Conservation (phyloP, 37 sponge, comb jelly and placozoan species). For the Beroe ovata region DNA sequence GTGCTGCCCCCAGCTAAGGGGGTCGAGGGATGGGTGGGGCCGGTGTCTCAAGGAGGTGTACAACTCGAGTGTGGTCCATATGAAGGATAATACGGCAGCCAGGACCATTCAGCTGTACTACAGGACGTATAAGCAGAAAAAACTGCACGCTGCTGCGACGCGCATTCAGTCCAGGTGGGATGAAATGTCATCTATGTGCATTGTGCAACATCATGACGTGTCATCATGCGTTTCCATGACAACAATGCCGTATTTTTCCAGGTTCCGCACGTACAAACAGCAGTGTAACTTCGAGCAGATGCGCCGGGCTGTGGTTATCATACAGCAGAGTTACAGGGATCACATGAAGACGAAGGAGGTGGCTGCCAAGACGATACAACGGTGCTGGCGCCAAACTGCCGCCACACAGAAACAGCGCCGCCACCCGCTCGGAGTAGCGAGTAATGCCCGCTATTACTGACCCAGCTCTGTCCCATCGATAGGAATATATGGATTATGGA, state of each 20-base stretch:
- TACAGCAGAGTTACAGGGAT: slow-evolving; percentile 40
- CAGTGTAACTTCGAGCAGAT: slow-evolving; percentile 44
- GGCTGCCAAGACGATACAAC: slow-evolving; percentile 45
- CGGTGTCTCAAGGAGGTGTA: slow-evolving; percentile 21
- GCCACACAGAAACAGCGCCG: slow-evolving; percentile 4
- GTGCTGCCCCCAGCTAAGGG: slow-evolving; percentile 53
- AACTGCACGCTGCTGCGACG: slow-evolving; percentile 2
- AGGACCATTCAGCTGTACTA: slow-evolving; percentile 45
- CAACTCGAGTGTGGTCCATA: neutral
- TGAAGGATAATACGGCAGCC: slow-evolving; percentile 16
- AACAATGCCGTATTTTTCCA: too few species aligned
- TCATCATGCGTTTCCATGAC: too few species aligned
- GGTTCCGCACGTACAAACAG: slow-evolving; percentile 47
- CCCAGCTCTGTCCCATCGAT: too few species aligned
- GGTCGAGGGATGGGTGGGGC: slow-evolving; percentile 42
- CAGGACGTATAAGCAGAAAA: slow-evolving; percentile 52
- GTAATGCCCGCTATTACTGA: slow-evolving; percentile 13
- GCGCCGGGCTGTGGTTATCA: slow-evolving; percentile 35
- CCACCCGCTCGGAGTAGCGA: neutral
- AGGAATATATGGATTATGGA: too few species aligned
- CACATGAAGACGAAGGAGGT: slow-evolving; percentile 60
- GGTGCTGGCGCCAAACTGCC: slow-evolving; percentile 30
- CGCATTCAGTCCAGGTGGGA: slow-evolving; percentile 28
- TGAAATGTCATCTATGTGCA: too few species aligned
- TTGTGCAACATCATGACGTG: too few species aligned